Conservation (phyloP, 2,797 vertebrate species). For the Rhodeus uyekii region DNA sequence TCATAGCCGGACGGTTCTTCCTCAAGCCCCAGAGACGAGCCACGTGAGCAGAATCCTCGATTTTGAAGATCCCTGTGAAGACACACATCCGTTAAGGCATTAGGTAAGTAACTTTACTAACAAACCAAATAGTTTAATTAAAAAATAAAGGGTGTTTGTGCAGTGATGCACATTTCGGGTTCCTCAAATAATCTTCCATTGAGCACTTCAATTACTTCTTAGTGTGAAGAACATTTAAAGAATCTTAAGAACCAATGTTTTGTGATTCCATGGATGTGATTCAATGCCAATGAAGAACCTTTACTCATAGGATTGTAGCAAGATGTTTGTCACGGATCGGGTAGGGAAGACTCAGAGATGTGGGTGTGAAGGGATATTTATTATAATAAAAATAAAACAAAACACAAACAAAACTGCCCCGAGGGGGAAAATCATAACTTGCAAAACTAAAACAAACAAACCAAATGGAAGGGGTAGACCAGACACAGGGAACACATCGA, state of each 20-base stretch:
- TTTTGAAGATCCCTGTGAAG: conserved; percentile 92
- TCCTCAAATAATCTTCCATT: not conserved
- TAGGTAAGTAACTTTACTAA: not conserved
- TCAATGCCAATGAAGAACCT: not conserved
- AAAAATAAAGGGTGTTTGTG: not conserved
- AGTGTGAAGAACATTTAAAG: not conserved
- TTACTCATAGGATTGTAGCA: not conserved
- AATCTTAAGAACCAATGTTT: not conserved
- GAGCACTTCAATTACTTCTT: not conserved
- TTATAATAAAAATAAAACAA: no score
- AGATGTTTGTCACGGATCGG: no score
- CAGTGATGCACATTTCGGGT: not conserved
- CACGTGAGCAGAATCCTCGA: conserved; percentile 97
- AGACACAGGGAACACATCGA: no score
- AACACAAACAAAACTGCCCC: no score
- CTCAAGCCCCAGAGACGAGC: conserved; percentile 94
- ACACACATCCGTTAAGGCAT: not conserved
- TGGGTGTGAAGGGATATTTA: no score
- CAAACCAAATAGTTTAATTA: not conserved
- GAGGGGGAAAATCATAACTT: no score
- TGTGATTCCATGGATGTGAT: not conserved
- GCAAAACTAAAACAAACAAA: no score
- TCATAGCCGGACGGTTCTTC: conserved; percentile 98
- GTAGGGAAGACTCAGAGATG: no score
- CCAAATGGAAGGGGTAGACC: no score